Percentiles rank a stretch among this genome's conserved stretches.
phyloP scores from a whole-genome alignment of 2,888 invertebrate genomes.

The Caenorhabditis afra region DNA sequence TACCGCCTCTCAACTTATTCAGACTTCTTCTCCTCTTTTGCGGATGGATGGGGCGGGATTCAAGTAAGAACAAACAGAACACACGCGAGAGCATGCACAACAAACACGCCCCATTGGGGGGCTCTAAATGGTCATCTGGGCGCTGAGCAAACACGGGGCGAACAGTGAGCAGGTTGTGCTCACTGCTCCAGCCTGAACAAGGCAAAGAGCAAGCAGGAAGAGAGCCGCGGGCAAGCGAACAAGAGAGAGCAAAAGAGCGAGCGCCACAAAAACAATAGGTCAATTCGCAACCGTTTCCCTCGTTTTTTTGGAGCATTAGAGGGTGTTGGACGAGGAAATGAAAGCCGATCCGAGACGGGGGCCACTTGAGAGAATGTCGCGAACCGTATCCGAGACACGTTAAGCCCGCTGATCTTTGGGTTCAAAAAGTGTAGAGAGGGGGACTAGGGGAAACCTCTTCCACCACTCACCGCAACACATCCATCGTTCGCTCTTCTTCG shows the following conservation, averaged over 20 bases:
- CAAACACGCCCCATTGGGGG: constrained; percentile 44
- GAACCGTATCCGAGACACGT: not conserved
- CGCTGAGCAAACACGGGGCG: constrained; percentile 26
- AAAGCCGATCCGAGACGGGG: constrained; percentile 29
- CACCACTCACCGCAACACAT: constrained; percentile 22
- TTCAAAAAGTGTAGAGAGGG: not conserved
- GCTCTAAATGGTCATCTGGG: constrained; percentile 43
- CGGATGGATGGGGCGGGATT: not conserved
- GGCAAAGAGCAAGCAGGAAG: too few relatives aligned
- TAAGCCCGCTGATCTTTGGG: too few relatives aligned
- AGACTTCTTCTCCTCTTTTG: not conserved
- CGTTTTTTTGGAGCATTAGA: constrained; percentile 13
- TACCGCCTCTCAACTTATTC: constrained; percentile 45
- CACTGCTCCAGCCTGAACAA: not conserved
- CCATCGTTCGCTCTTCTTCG: constrained; percentile 2
- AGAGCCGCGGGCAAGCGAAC: too few relatives aligned
- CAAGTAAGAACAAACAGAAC: constrained; percentile 53
- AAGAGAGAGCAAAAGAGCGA: constrained; percentile 24
- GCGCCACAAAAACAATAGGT: constrained; percentile 31
- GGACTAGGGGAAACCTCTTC: too few relatives aligned
- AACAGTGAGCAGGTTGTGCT: constrained; percentile 16
- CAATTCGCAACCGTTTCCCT: too few relatives aligned
- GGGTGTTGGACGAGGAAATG: constrained; percentile 29
- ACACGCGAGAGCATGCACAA: constrained; percentile 48
- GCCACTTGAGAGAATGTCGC: constrained; percentile 1